phyloP scores from a whole-genome alignment of 37 sponge, comb jelly and placozoan species.

The Cliona cf. orientalis region DNA sequence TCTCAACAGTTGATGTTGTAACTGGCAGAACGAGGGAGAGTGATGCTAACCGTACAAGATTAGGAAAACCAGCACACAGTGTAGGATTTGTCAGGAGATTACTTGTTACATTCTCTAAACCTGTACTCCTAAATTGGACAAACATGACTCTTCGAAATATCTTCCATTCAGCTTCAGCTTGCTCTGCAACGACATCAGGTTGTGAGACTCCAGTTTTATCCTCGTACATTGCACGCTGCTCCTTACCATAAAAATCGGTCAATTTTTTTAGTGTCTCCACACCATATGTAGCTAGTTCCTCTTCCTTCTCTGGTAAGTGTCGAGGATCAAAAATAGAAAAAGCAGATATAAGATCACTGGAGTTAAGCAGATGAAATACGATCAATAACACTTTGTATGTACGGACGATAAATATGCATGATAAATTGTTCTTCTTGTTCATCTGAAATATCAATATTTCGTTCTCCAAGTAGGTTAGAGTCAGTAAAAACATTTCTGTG shows the following conservation, averaged over 20 bases:
- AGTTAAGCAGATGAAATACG: too few species aligned
- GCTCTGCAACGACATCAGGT: constrained; percentile 9
- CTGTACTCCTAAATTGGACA: not conserved
- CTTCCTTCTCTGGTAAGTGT: constrained; percentile 7
- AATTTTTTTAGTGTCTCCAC: constrained; percentile 2
- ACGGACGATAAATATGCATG: not conserved
- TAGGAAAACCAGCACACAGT: not conserved
- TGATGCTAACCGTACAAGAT: constrained; percentile 11
- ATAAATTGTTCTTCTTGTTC: not conserved
- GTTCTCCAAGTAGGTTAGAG: not conserved
- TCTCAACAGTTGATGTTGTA: constrained; percentile 30
- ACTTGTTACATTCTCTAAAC: not conserved
- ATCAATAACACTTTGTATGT: constrained; percentile 2
- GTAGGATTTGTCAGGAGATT: not conserved
- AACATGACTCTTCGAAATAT: constrained; percentile 16
- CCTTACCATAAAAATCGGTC: constrained; percentile 38
- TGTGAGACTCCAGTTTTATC: not conserved
- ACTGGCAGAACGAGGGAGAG: constrained; percentile 7
- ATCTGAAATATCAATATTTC: not conserved
- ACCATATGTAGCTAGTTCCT: constrained; percentile 30
- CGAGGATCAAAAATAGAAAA: constrained; percentile 26
- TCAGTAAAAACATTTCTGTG: too few species aligned
- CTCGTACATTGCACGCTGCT: constrained; percentile 12
- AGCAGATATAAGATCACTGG: too few species aligned
- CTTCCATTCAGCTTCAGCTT: constrained; percentile 38